Evolutionary conservation across 2,888 invertebrate species (phyloP).

Genomic region (Eilema sororculum): DNA sequence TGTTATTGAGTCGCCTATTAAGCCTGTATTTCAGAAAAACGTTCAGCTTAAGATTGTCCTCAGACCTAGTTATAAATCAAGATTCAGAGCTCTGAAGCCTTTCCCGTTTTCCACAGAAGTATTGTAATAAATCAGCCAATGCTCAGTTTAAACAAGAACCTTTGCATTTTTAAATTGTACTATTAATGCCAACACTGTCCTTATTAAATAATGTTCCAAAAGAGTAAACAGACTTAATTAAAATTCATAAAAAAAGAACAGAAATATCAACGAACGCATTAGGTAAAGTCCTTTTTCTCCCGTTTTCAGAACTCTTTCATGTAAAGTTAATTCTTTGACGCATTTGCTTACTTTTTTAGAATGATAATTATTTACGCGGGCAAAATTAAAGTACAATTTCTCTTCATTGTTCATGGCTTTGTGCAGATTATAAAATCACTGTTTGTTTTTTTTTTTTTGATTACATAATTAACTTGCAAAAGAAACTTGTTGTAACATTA

Average conservation of each 20-base stretch:
- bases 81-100: too few species aligned
- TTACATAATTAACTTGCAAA: too few species aligned
- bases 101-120: too few species aligned
- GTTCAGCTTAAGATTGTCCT: too few species aligned
- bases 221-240: not conserved
- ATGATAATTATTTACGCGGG: constrained; percentile 9
- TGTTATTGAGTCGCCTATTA: too few species aligned
- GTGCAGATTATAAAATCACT: not conserved
- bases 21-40: too few species aligned
- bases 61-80: too few species aligned
- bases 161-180: not conserved
- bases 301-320: constrained; percentile 12
- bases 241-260: constrained; percentile 7
- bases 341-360: constrained; percentile 9
- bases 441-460: too few species aligned
- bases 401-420: not conserved
- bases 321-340: constrained; percentile 6
- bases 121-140: too few species aligned
- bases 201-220: not conserved
- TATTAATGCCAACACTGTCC: not conserved
- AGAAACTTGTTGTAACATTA: too few species aligned
- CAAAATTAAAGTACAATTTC: not conserved
- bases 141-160: too few species aligned
- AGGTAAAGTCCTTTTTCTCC: not conserved
- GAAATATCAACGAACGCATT: not conserved